Evolutionary conservation across 2,797 vertebrate species (phyloP).

Genomic region (Otolemur crassicaudatus): DNA sequence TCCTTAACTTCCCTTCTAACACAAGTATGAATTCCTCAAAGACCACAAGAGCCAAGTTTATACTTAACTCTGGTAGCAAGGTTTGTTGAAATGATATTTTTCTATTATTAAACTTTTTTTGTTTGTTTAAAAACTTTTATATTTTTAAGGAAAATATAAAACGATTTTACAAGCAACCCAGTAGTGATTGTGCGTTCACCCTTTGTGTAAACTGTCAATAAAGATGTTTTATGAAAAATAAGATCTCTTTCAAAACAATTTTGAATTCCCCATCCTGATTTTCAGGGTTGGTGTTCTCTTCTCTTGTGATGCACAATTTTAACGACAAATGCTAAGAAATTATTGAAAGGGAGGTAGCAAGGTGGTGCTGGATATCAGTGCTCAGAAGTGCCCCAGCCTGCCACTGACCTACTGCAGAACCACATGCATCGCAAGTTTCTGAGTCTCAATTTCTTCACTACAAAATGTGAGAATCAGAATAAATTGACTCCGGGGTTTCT

Average conservation of each 20-base stretch:
- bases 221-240: conserved; percentile 42
- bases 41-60: conserved; percentile 78
- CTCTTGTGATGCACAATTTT: not conserved
- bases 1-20: conserved; percentile 80
- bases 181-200: conserved; percentile 41
- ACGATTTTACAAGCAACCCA: conserved; percentile 63
- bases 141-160: conserved; percentile 77
- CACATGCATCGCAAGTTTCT: not conserved
- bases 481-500: not conserved
- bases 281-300: not conserved
- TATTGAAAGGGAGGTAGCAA: not conserved
- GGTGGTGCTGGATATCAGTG: not conserved
- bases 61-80: conserved; percentile 76
- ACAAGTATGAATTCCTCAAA: conserved; percentile 76
- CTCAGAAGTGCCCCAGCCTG: too few relatives aligned
- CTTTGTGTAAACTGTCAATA: conserved; percentile 59
- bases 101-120: conserved; percentile 81
- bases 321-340: not conserved
- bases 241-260: conserved; percentile 45
- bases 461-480: conserved; percentile 41
- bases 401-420: not conserved
- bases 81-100: conserved; percentile 74
- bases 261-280: conserved; percentile 5
- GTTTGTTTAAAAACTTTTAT: conserved; percentile 77
- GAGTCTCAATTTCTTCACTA: conserved; percentile 21